phyloP scores from a whole-genome alignment of 2,888 invertebrate species.

The Stenchaetothrips biformis region DNA sequence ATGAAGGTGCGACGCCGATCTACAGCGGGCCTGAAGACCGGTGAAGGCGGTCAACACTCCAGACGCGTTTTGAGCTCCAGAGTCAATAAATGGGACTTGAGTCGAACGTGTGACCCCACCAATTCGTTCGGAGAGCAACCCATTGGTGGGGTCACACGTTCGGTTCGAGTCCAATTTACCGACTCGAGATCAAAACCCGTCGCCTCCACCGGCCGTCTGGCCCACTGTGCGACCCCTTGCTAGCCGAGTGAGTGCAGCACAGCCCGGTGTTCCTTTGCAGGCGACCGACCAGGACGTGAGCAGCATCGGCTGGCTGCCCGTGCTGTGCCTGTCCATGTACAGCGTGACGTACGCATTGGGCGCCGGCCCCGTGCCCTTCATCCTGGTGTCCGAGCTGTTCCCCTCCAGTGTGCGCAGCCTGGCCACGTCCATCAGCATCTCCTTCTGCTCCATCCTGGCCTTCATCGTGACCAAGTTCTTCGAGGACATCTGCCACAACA shows the following conservation, averaged over 20 bases:
- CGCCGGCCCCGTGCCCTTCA: conserved; percentile 48
- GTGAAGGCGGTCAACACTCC: no score
- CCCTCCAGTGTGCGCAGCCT: conserved; percentile 46
- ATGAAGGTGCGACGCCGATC: conserved; percentile 31
- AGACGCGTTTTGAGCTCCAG: no score
- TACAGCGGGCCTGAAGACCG: no score
- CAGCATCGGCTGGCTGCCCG: conserved; percentile 45
- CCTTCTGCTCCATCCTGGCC: conserved; percentile 47
- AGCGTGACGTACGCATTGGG: conserved; percentile 49
- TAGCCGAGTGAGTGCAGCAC: no score
- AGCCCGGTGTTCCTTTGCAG: conserved; percentile 28
- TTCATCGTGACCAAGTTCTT: conserved; percentile 46
- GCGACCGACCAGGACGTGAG: conserved; percentile 30
- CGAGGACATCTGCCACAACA: conserved; percentile 44
- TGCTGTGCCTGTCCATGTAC: conserved; percentile 46
- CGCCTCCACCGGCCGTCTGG: no score
- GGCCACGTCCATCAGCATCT: conserved; percentile 48
- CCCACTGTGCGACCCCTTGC: no score
- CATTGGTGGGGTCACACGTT: no score
- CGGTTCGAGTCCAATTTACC: no score
- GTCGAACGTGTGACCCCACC: no score
- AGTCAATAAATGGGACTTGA: no score
- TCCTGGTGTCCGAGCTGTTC: conserved; percentile 48
- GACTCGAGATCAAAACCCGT: no score
- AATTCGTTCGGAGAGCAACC: no score